Evolutionary conservation across 2,888 invertebrate species (phyloP).

Genomic region (Napeogenes inachia): DNA sequence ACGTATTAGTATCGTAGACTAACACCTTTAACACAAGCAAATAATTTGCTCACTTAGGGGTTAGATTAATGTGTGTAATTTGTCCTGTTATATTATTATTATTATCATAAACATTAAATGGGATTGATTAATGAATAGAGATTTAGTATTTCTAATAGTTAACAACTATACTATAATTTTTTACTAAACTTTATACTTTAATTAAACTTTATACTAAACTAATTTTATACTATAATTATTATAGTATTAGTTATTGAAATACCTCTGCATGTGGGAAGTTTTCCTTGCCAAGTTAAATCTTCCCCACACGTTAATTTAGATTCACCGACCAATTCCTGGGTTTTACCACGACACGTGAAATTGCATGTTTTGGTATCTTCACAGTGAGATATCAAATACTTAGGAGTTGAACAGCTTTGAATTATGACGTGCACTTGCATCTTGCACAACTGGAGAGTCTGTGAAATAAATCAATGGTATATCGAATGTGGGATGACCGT

Average conservation of each 20-base stretch:
- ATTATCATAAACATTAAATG: too few species aligned
- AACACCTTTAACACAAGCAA: too few species aligned
- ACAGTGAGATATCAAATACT: constrained; percentile 52
- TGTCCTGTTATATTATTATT: too few species aligned
- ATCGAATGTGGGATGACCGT: constrained; percentile 12
- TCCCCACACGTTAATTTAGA: constrained; percentile 47
- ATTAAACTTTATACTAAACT: too few species aligned
- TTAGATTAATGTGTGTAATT: too few species aligned
- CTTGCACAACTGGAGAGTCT: constrained; percentile 64
- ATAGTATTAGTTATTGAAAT: too few species aligned
- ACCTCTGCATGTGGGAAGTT: constrained; percentile 60
- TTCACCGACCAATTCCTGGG: constrained; percentile 47
- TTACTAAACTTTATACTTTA: too few species aligned
- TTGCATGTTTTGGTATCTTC: constrained; percentile 52
- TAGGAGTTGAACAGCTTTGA: constrained; percentile 59
- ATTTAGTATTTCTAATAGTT: neutral
- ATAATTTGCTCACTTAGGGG: too few species aligned
- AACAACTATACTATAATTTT: neutral
- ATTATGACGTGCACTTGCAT: constrained; percentile 63
- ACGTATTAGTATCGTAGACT: too few species aligned
- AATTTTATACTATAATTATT: too few species aligned
- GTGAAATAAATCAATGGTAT: constrained; percentile 37
- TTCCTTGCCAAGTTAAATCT: constrained; percentile 56
- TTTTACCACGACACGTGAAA: constrained; percentile 57
- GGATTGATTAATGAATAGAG: too few species aligned